A percentile compares a stretch with the other conserved stretches of the same genome.
Conservation (phyloP, 2,113 vertebrate species). For the Channa maculata region DNA sequence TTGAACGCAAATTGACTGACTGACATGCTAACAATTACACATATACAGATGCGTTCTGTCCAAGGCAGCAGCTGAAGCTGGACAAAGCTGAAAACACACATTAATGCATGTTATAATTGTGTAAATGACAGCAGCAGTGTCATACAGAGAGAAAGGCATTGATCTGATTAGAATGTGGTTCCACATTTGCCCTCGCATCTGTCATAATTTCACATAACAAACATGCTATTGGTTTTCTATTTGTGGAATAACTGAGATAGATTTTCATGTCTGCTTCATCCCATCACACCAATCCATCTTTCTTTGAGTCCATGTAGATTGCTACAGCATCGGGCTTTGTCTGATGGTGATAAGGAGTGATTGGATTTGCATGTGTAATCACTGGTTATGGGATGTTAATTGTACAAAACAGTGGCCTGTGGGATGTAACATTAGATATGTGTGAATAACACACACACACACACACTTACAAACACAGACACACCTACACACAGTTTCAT, state of each 20-base stretch:
- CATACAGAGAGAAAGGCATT: constrained; percentile 40
- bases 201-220: constrained; percentile 75
- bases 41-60: constrained; percentile 28
- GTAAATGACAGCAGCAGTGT: constrained; percentile 12
- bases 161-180: constrained; percentile 68
- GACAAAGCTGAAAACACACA: constrained; percentile 11
- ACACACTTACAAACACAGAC: too few species aligned
- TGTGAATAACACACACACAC: not conserved
- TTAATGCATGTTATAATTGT: constrained; percentile 18
- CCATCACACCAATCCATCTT: constrained; percentile 69
- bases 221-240: constrained; percentile 78
- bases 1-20: constrained; percentile 7
- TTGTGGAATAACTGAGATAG: constrained; percentile 75
- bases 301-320: constrained; percentile 67
- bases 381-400: constrained; percentile 75
- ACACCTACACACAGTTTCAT: not conserved
- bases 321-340: constrained; percentile 31
- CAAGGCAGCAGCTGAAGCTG: constrained; percentile 28
- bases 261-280: constrained; percentile 69
- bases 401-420: constrained; percentile 65
- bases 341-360: constrained; percentile 67
- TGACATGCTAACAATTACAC: not conserved
- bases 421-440: constrained; percentile 60
- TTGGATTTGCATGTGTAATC: constrained; percentile 76
- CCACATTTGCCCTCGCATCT: constrained; percentile 67